A percentile compares a stretch with the other conserved stretches of the same genome.
These are phyloP conservation scores for Falco peregrinus DNA, from an alignment of 2,797 vertebrate genomes.

Conservation along the genomic window DNA sequence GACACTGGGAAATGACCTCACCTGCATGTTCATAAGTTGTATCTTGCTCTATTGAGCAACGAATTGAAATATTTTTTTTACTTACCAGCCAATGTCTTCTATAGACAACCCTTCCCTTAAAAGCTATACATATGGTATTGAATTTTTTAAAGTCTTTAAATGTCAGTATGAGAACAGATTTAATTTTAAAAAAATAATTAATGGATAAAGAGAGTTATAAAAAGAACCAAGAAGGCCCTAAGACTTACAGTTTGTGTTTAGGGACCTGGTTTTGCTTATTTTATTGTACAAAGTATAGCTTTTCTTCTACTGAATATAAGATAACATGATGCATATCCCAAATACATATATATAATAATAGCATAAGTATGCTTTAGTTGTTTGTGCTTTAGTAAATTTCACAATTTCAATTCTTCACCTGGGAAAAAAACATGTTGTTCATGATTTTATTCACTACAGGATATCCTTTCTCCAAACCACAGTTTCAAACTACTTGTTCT, in stretches of 20 bases:
- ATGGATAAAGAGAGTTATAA: not conserved
- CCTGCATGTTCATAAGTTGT: not conserved
- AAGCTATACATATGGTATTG: not conserved
- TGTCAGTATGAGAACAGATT: not conserved
- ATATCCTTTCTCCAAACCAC: not conserved
- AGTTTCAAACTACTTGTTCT: not conserved
- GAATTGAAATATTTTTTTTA: not conserved
- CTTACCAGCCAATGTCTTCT: not conserved
- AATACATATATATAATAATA: not conserved
- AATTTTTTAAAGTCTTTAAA: not conserved
- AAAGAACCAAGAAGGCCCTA: not conserved
- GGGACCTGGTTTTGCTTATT: not conserved
- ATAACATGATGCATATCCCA: not conserved
- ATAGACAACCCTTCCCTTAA: not conserved
- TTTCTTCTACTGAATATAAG: not conserved
- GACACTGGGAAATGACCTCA: not conserved
- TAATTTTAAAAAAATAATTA: not conserved
- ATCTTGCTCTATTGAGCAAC: not conserved
- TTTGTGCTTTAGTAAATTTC: not conserved
- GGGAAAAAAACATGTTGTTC: not conserved
- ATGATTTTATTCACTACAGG: not conserved
- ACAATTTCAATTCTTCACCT: not conserved
- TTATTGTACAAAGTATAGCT: not conserved
- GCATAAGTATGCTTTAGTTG: not conserved
- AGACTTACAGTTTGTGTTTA: not conserved